Conservation (phyloP, 2,888 invertebrate species). For the Rhyacophila evoluta region DNA sequence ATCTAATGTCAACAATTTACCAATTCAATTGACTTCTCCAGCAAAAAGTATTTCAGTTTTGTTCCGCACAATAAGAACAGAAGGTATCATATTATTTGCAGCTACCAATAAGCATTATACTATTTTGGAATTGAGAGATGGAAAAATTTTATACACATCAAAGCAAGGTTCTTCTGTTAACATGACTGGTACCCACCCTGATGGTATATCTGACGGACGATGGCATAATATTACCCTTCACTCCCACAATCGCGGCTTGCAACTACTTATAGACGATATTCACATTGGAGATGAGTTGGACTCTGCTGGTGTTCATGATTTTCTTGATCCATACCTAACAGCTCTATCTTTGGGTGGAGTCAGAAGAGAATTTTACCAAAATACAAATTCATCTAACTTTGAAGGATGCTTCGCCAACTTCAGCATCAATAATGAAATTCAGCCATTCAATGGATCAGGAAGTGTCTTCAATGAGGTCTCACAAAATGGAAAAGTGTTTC, state of each 20-base stretch:
- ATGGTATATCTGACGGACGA: slow-evolving; percentile 79
- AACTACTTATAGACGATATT: slow-evolving; percentile 77
- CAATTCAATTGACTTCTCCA: slow-evolving; percentile 63
- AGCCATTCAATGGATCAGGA: slow-evolving; percentile 90
- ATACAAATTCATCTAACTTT: slow-evolving; percentile 74
- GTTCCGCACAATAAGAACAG: slow-evolving; percentile 82
- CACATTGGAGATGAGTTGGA: slow-evolving; percentile 88
- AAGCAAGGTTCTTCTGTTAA: slow-evolving; percentile 83
- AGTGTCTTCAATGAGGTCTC: slow-evolving; percentile 80
- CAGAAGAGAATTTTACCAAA: slow-evolving; percentile 72
- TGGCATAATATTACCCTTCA: slow-evolving; percentile 91
- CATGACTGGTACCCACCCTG: slow-evolving; percentile 79
- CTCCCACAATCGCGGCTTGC: slow-evolving; percentile 77
- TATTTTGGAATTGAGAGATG: slow-evolving; percentile 80
- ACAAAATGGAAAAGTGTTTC: slow-evolving; percentile 78
- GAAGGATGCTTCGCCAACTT: slow-evolving; percentile 93
- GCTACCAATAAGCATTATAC: slow-evolving; percentile 91
- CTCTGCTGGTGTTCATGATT: slow-evolving; percentile 88
- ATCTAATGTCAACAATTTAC: slow-evolving; percentile 52
- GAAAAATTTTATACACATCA: slow-evolving; percentile 84
- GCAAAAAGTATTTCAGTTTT: slow-evolving; percentile 82
- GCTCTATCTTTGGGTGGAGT: slow-evolving; percentile 85
- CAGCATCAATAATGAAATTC: slow-evolving; percentile 88
- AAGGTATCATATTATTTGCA: slow-evolving; percentile 87
- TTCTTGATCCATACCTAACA: slow-evolving; percentile 90